Conservation (phyloP, 2,888 invertebrate species). For the Nephrotoma flavescens region DNA sequence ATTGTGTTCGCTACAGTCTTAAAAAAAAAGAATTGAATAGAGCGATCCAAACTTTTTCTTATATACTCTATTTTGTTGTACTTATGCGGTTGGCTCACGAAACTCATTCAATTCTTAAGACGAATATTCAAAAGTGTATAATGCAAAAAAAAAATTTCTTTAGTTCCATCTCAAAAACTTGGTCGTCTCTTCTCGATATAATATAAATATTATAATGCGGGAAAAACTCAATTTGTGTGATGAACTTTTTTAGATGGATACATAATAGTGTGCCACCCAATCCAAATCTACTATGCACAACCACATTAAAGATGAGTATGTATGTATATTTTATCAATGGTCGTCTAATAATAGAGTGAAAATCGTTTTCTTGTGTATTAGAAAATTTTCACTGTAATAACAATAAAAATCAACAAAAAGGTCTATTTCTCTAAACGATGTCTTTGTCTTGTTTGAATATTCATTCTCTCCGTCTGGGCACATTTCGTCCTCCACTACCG, state of each 20-base stretch:
- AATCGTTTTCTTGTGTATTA: background rate
- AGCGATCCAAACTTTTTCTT: background rate
- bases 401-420: background rate
- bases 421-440: background rate
- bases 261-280: background rate
- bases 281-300: background rate
- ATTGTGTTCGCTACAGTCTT: background rate
- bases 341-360: background rate
- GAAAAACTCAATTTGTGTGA: background rate
- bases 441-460: background rate
- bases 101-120: background rate
- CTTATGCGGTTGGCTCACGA: background rate
- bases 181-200: background rate
- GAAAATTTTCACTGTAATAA: background rate
- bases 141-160: background rate
- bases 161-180: background rate
- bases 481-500: background rate
- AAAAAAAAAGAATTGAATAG: background rate
- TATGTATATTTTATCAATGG: background rate
- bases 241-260: background rate
- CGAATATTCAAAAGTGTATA: background rate
- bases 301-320: background rate
- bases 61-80: background rate
- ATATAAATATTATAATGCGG: background rate
- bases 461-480: background rate